Conservation (phyloP, 2,113 vertebrate species). For the Zonotrichia leucophrys region DNA sequence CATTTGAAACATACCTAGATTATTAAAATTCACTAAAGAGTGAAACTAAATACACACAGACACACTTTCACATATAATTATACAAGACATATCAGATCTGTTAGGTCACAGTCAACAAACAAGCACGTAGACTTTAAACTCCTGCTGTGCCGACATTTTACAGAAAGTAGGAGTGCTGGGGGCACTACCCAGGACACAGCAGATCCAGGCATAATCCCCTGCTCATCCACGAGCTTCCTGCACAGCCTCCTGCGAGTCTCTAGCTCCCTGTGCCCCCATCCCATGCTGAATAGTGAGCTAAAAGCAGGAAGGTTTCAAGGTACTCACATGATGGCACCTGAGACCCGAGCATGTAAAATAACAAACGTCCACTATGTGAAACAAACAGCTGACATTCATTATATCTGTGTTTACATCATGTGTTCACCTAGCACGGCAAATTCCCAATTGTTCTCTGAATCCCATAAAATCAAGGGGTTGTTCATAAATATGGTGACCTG, state of each 20-base stretch:
- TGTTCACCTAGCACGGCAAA: accelerated
- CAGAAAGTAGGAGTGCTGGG: background rate
- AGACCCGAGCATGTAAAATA: background rate
- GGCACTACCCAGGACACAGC: background rate
- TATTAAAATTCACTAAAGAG: background rate
- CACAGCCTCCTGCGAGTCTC: background rate
- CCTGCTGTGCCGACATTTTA: background rate
- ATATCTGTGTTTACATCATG: background rate
- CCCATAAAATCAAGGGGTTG: background rate
- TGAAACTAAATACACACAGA: background rate
- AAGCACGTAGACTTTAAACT: background rate
- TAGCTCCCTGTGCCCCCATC: background rate
- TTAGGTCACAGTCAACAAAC: background rate
- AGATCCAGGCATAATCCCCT: background rate
- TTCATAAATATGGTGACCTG: background rate
- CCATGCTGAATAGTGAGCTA: background rate
- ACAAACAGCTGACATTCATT: background rate
- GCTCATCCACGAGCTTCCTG: background rate
- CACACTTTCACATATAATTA: background rate
- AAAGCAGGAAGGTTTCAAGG: background rate
- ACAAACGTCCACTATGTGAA: background rate
- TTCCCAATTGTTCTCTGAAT: background rate
- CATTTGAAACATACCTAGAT: background rate
- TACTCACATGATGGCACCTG: background rate
- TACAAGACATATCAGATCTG: background rate